These are phyloP conservation scores for Hylia prasina DNA, from an alignment of 2,113 vertebrate genomes.

Conservation along the genomic window DNA sequence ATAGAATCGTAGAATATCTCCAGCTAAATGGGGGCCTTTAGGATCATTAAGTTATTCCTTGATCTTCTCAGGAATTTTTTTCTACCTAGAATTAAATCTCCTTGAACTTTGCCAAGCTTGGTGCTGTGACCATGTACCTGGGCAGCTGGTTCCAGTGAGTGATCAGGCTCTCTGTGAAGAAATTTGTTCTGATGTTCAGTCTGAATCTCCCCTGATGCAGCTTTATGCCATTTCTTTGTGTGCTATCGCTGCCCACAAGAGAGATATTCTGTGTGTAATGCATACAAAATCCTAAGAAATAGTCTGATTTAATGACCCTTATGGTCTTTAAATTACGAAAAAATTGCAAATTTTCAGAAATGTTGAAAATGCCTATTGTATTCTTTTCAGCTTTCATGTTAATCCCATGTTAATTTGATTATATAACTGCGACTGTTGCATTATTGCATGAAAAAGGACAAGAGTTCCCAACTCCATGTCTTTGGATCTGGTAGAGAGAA, in stretches of 20 bases:
- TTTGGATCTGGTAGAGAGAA: neutral
- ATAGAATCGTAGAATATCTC: neutral
- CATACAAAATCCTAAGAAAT: neutral
- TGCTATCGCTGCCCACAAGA: neutral
- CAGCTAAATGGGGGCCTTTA: neutral
- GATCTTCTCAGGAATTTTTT: neutral
- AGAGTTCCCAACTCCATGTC: neutral
- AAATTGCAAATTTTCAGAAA: neutral
- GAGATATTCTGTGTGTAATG: neutral
- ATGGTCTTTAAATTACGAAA: neutral
- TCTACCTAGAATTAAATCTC: neutral
- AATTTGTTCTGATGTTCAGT: neutral
- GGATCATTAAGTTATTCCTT: neutral
- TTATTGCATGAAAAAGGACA: neutral
- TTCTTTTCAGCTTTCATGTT: neutral
- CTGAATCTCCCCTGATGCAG: neutral
- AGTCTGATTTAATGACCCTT: neutral
- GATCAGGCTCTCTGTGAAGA: neutral
- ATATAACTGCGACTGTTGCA: neutral
- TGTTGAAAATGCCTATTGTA: neutral
- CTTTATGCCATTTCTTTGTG: neutral
- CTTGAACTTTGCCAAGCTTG: neutral
- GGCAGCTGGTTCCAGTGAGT: neutral
- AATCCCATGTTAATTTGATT: neutral
- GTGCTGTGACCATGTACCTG: accelerated